These are phyloP conservation scores for Argynnis bischoffii DNA, from an alignment of 2,888 invertebrate species.

Conservation along the genomic window DNA sequence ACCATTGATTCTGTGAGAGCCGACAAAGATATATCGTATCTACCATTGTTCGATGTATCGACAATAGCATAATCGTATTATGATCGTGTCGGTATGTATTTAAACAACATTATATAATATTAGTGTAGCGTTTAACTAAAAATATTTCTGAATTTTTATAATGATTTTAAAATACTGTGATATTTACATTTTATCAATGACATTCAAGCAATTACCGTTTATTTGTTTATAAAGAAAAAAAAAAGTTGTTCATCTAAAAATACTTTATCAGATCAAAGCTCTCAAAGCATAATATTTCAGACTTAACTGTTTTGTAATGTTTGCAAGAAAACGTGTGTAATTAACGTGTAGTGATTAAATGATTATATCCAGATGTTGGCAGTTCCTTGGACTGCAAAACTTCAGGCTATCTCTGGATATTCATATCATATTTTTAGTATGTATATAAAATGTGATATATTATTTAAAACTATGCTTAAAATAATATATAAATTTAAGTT, in stretches of 20 bases:
- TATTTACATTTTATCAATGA: conserved; percentile 5
- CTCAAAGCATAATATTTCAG: too few relatives aligned
- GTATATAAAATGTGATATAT: conserved; percentile 12
- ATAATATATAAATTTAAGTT: conserved; percentile 1
- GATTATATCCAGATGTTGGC: conserved; percentile 1
- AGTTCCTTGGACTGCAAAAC: conserved; percentile 11
- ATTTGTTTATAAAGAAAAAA: too few relatives aligned
- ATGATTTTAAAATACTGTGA: not conserved
- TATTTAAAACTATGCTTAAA: conserved; percentile 7
- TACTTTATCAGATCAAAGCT: too few relatives aligned
- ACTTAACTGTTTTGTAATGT: too few relatives aligned
- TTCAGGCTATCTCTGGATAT: not conserved
- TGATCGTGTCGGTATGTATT: too few relatives aligned
- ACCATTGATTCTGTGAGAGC: too few relatives aligned
- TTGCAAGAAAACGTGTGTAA: not conserved
- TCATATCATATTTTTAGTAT: conserved; percentile 2
- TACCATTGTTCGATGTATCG: too few relatives aligned
- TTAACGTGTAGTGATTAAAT: not conserved
- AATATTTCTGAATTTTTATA: not conserved
- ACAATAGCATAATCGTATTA: too few relatives aligned
- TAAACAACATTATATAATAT: too few relatives aligned
- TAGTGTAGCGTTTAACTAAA: too few relatives aligned
- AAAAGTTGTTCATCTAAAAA: too few relatives aligned
- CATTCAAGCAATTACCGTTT: not conserved
- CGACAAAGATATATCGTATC: too few relatives aligned